These are phyloP conservation scores for Spea bombifrons DNA, from an alignment of 2,113 vertebrate genomes.

Conservation along the genomic window DNA sequence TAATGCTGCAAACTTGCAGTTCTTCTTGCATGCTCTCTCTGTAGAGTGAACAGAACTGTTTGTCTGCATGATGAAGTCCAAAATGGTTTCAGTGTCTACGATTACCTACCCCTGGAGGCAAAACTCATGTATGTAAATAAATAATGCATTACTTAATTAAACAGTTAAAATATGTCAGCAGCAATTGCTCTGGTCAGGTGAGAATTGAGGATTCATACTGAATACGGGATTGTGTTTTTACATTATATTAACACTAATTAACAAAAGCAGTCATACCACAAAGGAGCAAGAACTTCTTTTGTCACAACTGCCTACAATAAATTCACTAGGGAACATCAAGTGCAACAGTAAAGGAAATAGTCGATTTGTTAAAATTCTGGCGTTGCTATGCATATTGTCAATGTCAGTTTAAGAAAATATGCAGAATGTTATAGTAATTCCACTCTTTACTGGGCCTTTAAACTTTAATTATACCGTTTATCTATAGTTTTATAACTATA, in stretches of 20 bases:
- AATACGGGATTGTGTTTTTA: conserved; percentile 51
- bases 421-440: conserved; percentile 50
- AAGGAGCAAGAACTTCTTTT: conserved; percentile 53
- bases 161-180: background rate
- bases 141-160: background rate
- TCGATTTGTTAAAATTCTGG: conserved; percentile 58
- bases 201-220: conserved; percentile 50
- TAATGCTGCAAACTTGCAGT: no score
- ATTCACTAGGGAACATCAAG: conserved; percentile 53
- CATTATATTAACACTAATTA: conserved; percentile 50
- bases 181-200: conserved; percentile 21
- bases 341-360: conserved; percentile 52
- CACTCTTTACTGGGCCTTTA: conserved; percentile 32
- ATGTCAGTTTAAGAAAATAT: conserved; percentile 62
- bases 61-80: background rate
- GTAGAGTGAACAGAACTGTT: no score
- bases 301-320: conserved; percentile 49
- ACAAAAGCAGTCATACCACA: conserved; percentile 43
- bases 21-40: no score
- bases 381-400: conserved; percentile 53
- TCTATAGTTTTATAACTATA: no score
- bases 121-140: background rate
- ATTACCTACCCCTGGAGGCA: background rate
- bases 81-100: background rate
- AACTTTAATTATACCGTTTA: background rate